These are phyloP conservation scores for Halictus rubicundus DNA, from an alignment of 1,140 invertebrate species.

Conservation along the genomic window DNA sequence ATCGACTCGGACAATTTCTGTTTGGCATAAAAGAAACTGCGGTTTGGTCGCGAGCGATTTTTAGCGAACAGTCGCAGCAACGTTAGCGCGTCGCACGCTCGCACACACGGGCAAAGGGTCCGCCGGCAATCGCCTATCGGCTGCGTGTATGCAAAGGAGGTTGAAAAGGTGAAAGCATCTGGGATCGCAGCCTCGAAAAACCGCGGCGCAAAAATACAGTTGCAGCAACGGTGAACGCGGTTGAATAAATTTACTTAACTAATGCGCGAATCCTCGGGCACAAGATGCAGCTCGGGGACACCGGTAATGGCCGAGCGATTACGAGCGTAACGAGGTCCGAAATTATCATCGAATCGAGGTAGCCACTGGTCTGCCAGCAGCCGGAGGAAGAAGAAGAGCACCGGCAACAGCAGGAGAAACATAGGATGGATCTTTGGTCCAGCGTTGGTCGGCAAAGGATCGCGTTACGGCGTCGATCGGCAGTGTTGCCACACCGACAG, in stretches of 20 bases:
- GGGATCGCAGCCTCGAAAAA: constrained; percentile 1
- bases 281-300: background rate
- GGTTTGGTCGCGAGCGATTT: too few species aligned
- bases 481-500: constrained; percentile 44
- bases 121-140: background rate
- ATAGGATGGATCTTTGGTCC: background rate
- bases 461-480: constrained; percentile 46
- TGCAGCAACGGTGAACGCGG: constrained; percentile 25
- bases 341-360: constrained; percentile 25
- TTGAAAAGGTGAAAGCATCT: constrained; percentile 1
- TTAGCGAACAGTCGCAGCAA: too few species aligned
- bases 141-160: constrained; percentile 11
- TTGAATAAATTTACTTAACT: constrained; percentile 39
- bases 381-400: too few species aligned
- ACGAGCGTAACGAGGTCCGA: constrained; percentile 14
- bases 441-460: constrained; percentile 18
- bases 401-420: background rate
- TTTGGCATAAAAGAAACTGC: too few species aligned
- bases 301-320: constrained; percentile 19
- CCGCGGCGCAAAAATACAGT: constrained; percentile 15
- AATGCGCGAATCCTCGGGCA: constrained; percentile 1
- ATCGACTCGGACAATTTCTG: too few species aligned
- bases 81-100: too few species aligned
- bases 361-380: too few species aligned
- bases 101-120: too few species aligned